A percentile compares a stretch with the other conserved stretches of the same genome.
These are phyloP conservation scores for Anoplopoma fimbria DNA, from an alignment of 2,113 vertebrate genomes.

Conservation along the genomic window DNA sequence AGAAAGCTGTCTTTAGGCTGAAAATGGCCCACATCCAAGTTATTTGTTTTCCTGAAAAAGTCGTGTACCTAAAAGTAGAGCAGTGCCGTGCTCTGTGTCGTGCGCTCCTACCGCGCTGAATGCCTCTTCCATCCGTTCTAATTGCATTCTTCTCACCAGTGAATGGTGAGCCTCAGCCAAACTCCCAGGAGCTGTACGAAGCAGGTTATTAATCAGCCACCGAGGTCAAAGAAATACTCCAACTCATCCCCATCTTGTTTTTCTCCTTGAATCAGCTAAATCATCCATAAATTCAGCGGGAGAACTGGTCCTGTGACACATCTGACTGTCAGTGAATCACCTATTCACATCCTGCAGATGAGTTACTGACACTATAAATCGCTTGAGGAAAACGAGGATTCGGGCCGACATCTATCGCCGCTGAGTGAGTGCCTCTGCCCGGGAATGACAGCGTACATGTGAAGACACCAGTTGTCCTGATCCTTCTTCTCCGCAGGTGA, in stretches of 20 bases:
- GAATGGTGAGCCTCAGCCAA: slow-evolving; percentile 29
- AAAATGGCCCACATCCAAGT: background rate
- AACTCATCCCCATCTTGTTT: slow-evolving; percentile 28
- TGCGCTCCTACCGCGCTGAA: background rate
- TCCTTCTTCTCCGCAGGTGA: slow-evolving; percentile 32
- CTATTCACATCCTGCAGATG: slow-evolving; percentile 44
- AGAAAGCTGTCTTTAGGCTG: background rate
- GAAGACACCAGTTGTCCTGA: slow-evolving; percentile 38
- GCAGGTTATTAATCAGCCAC: slow-evolving; percentile 46
- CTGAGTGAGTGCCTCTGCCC: slow-evolving; percentile 7
- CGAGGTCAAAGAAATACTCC: slow-evolving; percentile 32
- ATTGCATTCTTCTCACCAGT: slow-evolving; percentile 41
- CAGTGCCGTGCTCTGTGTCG: background rate
- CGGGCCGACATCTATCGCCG: slow-evolving; percentile 2
- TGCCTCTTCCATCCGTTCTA: slow-evolving; percentile 12
- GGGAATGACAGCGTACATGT: slow-evolving; percentile 46
- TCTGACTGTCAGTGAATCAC: slow-evolving; percentile 50
- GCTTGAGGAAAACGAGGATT: slow-evolving; percentile 27
- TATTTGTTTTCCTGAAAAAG: background rate
- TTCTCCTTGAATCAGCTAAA: slow-evolving; percentile 39
- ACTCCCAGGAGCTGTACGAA: slow-evolving; percentile 14
- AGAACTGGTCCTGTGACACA: slow-evolving; percentile 39
- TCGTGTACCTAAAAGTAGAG: slow-evolving; percentile 8
- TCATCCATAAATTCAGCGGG: slow-evolving; percentile 23
- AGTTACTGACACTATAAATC: slow-evolving; percentile 30